Evolutionary conservation across 2,888 invertebrate species (phyloP).

Genomic region (Aethes cnicana): DNA sequence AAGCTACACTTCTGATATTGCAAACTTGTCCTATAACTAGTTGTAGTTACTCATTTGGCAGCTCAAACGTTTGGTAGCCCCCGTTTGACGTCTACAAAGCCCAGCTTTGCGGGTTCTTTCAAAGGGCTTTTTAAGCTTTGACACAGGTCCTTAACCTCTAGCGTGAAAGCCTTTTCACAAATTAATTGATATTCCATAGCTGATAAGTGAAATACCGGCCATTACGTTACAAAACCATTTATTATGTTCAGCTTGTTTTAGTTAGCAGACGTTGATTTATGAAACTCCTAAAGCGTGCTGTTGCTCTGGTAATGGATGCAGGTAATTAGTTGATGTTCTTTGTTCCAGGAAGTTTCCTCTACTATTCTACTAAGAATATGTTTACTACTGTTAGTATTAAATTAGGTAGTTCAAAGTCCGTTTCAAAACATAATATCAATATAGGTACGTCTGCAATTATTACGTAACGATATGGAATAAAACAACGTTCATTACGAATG

Average conservation of each 20-base stretch:
- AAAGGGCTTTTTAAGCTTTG: slow-evolving; percentile 3
- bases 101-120: slow-evolving; percentile 15
- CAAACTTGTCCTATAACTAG: no score
- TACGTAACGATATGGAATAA: no score
- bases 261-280: slow-evolving; percentile 24
- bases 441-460: no score
- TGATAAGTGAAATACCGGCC: slow-evolving; percentile 23
- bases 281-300: slow-evolving; percentile 1
- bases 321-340: slow-evolving; percentile 14
- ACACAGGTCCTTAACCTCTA: slow-evolving; percentile 15
- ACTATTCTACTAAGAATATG: no score
- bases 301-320: slow-evolving; percentile 16
- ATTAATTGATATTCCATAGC: slow-evolving; percentile 29
- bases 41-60: background rate
- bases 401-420: no score
- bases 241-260: slow-evolving; percentile 19
- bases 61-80: background rate
- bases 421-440: no score
- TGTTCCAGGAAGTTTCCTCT: no score
- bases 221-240: slow-evolving; percentile 18
- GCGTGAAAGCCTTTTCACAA: slow-evolving; percentile 26
- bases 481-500: no score
- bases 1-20: no score
- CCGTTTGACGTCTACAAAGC: slow-evolving; percentile 10
- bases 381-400: no score